Evolutionary conservation across 2,888 invertebrate species (phyloP).

Genomic region (Perizoma affinitatum): DNA sequence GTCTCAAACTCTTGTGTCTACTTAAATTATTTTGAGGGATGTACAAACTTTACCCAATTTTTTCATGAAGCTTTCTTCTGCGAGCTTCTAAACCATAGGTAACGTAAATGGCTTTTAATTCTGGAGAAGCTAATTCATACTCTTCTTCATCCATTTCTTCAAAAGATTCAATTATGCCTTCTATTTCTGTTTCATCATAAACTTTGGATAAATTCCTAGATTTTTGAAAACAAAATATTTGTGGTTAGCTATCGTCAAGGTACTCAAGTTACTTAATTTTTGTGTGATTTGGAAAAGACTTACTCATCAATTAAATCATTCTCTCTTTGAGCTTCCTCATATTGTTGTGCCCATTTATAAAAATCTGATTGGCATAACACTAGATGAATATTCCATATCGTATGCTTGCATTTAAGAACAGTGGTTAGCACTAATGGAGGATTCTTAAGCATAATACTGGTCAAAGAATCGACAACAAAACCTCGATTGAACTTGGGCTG

Average conservation of each 20-base stretch:
- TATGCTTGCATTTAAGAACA: constrained; percentile 64
- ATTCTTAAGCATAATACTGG: constrained; percentile 63
- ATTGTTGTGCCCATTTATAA: constrained; percentile 63
- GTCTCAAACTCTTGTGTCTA: background rate
- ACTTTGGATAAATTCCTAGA: constrained; percentile 54
- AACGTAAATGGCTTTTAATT: constrained; percentile 66
- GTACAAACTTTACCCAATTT: constrained; percentile 38
- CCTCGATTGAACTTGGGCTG: constrained; percentile 61
- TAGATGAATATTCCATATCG: constrained; percentile 66
- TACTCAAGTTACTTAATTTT: background rate
- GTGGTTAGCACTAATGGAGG: constrained; percentile 61
- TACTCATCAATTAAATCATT: constrained; percentile 61
- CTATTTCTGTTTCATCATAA: constrained; percentile 65
- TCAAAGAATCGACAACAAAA: constrained; percentile 69
- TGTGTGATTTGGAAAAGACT: constrained; percentile 31
- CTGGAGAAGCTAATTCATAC: constrained; percentile 59
- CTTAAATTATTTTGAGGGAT: background rate
- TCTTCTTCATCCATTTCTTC: constrained; percentile 69
- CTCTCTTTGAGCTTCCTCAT: constrained; percentile 65
- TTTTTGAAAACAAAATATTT: constrained; percentile 14
- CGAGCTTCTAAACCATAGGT: constrained; percentile 63
- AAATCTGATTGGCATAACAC: constrained; percentile 73
- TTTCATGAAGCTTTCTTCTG: constrained; percentile 56
- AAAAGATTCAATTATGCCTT: constrained; percentile 55
- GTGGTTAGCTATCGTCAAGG: background rate